These are phyloP conservation scores for Hipparchia sbordonii DNA, from an alignment of 2,888 invertebrate genomes.

Conservation along the genomic window DNA sequence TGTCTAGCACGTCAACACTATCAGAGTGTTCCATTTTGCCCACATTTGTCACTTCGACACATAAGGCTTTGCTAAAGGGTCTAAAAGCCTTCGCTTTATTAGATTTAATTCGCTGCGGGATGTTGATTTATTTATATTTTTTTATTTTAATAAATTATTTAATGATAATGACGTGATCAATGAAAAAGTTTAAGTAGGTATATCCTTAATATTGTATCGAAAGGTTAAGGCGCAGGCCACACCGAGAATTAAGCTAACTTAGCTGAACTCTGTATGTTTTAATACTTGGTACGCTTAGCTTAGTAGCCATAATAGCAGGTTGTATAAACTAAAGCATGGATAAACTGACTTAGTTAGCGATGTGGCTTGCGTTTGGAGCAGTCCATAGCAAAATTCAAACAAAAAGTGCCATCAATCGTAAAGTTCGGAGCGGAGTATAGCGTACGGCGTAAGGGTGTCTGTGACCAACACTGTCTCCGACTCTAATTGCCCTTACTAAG, in stretches of 20 bases:
- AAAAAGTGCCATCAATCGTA: background rate
- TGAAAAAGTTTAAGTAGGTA: too few species aligned
- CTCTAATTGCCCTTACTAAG: conserved; percentile 61
- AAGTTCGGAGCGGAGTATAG: background rate
- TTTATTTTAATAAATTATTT: too few species aligned
- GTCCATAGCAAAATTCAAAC: background rate
- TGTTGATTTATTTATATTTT: background rate
- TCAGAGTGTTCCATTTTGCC: background rate
- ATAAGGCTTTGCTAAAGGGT: background rate
- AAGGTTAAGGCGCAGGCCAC: too few species aligned
- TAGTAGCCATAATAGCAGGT: too few species aligned
- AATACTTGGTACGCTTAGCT: too few species aligned
- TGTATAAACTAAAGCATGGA: too few species aligned
- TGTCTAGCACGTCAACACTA: background rate
- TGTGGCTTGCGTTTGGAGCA: background rate
- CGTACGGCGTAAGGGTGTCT: conserved; percentile 21
- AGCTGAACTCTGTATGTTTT: too few species aligned
- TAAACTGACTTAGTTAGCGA: too few species aligned
- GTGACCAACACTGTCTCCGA: conserved; percentile 57
- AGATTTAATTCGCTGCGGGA: background rate
- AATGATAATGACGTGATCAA: too few species aligned
- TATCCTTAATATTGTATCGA: too few species aligned
- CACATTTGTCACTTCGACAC: background rate
- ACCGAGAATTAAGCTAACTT: too few species aligned
- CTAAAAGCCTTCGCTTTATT: too few species aligned